A percentile compares a stretch with the other conserved stretches of the same genome.
phyloP scores from a whole-genome alignment of 1,140 invertebrate species.

The Drosophila hydei region DNA sequence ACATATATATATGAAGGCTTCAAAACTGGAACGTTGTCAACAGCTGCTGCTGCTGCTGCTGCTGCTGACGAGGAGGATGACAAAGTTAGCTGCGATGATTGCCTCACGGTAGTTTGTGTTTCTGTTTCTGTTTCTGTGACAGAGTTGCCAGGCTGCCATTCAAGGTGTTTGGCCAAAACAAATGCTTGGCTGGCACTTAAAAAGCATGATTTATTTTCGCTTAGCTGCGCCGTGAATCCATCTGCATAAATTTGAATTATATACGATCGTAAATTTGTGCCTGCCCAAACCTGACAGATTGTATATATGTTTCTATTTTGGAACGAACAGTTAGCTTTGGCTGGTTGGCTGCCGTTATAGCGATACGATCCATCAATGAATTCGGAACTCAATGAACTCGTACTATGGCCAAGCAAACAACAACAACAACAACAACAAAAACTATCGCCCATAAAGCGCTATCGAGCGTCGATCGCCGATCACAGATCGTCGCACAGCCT shows the following conservation, averaged over 20 bases:
- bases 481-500: constrained; percentile 3
- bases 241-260: constrained; percentile 56
- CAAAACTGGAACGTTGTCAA: constrained; percentile 74
- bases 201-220: constrained; percentile 48
- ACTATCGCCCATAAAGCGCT: constrained; percentile 18
- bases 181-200: constrained; percentile 19
- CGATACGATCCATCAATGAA: constrained; percentile 74
- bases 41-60: constrained; percentile 52
- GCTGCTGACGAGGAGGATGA: constrained; percentile 22
- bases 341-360: constrained; percentile 48
- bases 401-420: constrained; percentile 44
- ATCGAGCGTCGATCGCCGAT: constrained; percentile 32
- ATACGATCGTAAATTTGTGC: constrained; percentile 46
- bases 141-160: constrained; percentile 37
- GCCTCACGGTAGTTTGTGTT: constrained; percentile 27
- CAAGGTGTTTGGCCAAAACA: constrained; percentile 35
- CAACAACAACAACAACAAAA: not conserved
- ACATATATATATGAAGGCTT: constrained; percentile 20
- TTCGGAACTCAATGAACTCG: constrained; percentile 69
- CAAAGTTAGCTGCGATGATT: constrained; percentile 13
- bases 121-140: not conserved
- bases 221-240: constrained; percentile 34
- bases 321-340: constrained; percentile 46
- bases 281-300: not conserved
- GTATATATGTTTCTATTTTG: constrained; percentile 25